Conservation (phyloP, 2,888 invertebrate genomes). For the Macrophya annulata region DNA sequence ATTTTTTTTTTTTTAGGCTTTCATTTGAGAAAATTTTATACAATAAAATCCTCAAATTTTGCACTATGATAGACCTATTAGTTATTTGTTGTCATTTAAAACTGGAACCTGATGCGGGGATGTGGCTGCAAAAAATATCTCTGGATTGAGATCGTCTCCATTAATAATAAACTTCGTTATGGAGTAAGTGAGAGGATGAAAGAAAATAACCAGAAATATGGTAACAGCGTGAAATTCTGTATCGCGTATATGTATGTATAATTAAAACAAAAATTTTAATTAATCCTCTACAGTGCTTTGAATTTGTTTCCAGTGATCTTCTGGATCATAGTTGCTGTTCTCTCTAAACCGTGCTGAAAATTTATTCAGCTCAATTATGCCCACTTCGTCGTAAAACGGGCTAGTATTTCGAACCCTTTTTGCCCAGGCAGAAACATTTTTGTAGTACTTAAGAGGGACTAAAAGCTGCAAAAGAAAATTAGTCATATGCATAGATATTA, state of each 20-base stretch:
- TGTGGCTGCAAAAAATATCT: no score
- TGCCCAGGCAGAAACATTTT: slow-evolving; percentile 20
- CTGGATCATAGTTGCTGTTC: not conserved
- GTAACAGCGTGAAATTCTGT: not conserved
- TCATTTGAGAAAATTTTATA: no score
- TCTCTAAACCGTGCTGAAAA: not conserved
- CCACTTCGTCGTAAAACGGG: slow-evolving; percentile 23
- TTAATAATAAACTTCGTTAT: no score
- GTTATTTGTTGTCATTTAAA: no score
- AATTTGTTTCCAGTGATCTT: slow-evolving; percentile 13
- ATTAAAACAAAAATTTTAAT: not conserved
- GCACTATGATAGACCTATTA: not conserved
- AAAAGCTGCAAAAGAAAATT: not conserved
- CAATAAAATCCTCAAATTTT: not conserved
- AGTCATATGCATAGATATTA: not conserved
- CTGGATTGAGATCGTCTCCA: no score
- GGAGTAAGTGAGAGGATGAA: not conserved
- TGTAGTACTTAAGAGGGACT: slow-evolving; percentile 10
- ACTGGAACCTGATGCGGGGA: no score
- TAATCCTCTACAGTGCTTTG: not conserved
- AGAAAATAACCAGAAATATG: not conserved
- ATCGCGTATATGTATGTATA: not conserved
- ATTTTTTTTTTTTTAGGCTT: no score
- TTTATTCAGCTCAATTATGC: not conserved
- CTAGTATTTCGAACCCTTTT: not conserved